A percentile compares a stretch with the other conserved stretches of the same genome.
These are phyloP conservation scores for Pedicia rivosa DNA, from an alignment of 2,888 invertebrate species.

Conservation along the genomic window DNA sequence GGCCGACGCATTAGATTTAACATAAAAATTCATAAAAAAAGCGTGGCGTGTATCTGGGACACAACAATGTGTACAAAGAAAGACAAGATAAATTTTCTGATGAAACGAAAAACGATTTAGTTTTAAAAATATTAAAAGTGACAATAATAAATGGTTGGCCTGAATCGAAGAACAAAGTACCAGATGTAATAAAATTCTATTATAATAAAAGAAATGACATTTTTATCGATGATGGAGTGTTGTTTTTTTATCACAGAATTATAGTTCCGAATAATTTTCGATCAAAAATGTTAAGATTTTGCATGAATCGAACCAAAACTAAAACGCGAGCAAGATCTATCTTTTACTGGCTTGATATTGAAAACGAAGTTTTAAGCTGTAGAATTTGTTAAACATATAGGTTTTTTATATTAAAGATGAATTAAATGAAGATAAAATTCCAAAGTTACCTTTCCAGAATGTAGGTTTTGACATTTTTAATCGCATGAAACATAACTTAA, in stretches of 20 bases:
- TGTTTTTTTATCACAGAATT: conserved; percentile 9
- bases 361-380: not conserved
- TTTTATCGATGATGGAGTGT: conserved; percentile 10
- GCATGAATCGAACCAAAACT: conserved; percentile 12
- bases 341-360: not conserved
- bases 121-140: not conserved
- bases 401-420: conserved; percentile 11
- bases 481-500: no score
- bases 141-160: conserved; percentile 1
- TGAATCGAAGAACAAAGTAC: not conserved
- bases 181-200: not conserved
- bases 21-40: no score
- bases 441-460: conserved; percentile 11
- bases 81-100: not conserved
- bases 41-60: no score
- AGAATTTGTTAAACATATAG: conserved; percentile 1
- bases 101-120: not conserved
- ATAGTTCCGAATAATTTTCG: conserved; percentile 10
- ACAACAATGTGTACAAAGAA: not conserved
- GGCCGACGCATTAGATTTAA: no score
- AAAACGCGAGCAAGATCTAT: conserved; percentile 8
- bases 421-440: conserved; percentile 11
- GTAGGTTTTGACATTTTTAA: conserved; percentile 12
- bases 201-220: conserved; percentile 6
- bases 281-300: conserved; percentile 10